Evolutionary conservation across 2,888 invertebrate species (phyloP), one percentile per base, ranked within the genome.

Genomic region (Pristionchus exspectatus): DNA sequence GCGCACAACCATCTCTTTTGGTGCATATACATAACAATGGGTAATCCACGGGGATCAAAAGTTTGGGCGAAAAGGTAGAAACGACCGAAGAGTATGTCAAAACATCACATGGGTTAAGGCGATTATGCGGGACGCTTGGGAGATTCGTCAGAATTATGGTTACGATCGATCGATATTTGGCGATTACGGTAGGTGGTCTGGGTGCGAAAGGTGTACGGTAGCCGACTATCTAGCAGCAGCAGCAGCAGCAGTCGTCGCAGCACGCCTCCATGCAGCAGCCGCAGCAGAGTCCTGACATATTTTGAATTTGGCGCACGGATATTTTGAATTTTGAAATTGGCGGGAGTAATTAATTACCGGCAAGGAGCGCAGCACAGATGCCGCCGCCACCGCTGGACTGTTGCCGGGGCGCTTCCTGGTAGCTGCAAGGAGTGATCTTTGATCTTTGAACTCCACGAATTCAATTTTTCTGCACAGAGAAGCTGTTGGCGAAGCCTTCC

Each of bases 171-270:
- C 69, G 69, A 69, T 30, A 30, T n/a, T n/a, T 7, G 59, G 5
- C 0, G 27, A 27, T 21, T n/a, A 66, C 24, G 27, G 74, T 24
- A 21, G 74, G 74, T n/a, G n/a, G 74, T 74, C 33, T 18, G 1
- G 74, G 18, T 21, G 38, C 74, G 74, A 38, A n/a, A 27, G 44
- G 74, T 24, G 44, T 77, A 77, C 74, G 74, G 74, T 77, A 77
- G 74, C 7, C 50, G n/a, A 54, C 27, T 3, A 38, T 38, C 38
- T 56, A 50, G 27, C 83, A 86, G 66, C 85, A 86, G 63, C 66
- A 86, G 14, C 85, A 86, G 63, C 85, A 86, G 66, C 85, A 86
- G 50, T 86, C 85, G 63, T 86, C 85, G 66, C 85, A 86, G 85
- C 85, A 59, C 38, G 59, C 38, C 38, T 86, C 85, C 44, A 86